Evolutionary conservation across 2,113 vertebrate species (phyloP).

Genomic region (Gorsachius goisagi): DNA sequence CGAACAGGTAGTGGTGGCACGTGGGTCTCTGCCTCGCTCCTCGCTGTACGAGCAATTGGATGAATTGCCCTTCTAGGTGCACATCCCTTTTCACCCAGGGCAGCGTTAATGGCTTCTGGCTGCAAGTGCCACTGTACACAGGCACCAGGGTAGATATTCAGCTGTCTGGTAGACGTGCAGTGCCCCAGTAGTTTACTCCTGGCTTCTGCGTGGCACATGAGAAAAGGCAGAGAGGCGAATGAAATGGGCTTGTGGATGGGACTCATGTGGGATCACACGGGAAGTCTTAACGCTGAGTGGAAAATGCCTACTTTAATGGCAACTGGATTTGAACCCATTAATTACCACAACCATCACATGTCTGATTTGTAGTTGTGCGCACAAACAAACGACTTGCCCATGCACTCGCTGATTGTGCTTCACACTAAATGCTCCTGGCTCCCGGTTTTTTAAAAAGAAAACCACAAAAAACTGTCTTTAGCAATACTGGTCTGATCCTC

Average conservation of each 20-base stretch:
- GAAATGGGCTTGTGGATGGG: not conserved
- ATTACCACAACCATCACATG: not conserved
- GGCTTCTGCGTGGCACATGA: not conserved
- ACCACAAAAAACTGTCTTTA: not conserved
- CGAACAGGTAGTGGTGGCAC: not conserved
- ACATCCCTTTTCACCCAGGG: no score
- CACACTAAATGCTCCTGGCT: not conserved
- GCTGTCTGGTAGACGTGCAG: not conserved
- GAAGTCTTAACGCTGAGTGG: not conserved
- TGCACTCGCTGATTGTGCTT: not conserved
- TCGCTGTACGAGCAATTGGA: not conserved
- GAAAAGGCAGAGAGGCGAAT: not conserved
- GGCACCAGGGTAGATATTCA: not conserved
- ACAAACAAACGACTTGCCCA: not conserved
- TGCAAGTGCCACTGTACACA: not conserved
- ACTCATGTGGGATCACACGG: accelerated
- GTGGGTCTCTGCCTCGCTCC: not conserved
- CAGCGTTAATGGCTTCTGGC: not conserved
- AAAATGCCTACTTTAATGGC: not conserved
- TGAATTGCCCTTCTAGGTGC: not conserved
- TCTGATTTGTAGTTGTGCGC: not conserved
- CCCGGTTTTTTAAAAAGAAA: not conserved
- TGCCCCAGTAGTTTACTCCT: not conserved
- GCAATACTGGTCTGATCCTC: not conserved
- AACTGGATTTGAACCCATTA: not conserved